These are phyloP conservation scores for Antheraea assamensis DNA, from an alignment of 2,888 invertebrate species.

Conservation along the genomic window DNA sequence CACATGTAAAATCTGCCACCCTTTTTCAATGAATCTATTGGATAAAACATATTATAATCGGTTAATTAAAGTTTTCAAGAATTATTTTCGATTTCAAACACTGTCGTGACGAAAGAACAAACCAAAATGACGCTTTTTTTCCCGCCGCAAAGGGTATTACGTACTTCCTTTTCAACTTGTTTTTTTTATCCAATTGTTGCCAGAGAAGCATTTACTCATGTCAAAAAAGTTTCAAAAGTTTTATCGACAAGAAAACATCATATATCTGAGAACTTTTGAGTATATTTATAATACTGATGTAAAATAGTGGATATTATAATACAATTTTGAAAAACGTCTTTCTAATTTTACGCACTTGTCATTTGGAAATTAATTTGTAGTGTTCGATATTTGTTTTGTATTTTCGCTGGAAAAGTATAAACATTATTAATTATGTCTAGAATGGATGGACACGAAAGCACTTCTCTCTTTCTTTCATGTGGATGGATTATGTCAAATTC, in stretches of 20 bases:
- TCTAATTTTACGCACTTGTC: no score
- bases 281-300: no score
- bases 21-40: slow-evolving; percentile 60
- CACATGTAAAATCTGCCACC: slow-evolving; percentile 74
- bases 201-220: not conserved
- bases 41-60: slow-evolving; percentile 67
- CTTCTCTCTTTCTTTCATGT: no score
- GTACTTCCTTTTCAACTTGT: not conserved
- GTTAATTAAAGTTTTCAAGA: slow-evolving; percentile 1
- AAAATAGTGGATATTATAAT: no score
- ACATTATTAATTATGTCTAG: no score
- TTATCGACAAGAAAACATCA: not conserved
- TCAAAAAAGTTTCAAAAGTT: no score
- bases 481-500: no score
- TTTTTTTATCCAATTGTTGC: not conserved
- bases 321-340: no score
- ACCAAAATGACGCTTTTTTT: slow-evolving; percentile 32
- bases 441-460: no score
- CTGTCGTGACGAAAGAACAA: not conserved
- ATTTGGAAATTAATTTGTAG: no score
- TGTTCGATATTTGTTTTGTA: no score
- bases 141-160: slow-evolving; percentile 30
- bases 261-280: not conserved
- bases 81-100: not conserved
- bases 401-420: no score